Percentiles rank a stretch among this genome's conserved stretches.
phyloP scores from a whole-genome alignment of 2,797 vertebrate species.

The Aeoliscus strigatus region DNA sequence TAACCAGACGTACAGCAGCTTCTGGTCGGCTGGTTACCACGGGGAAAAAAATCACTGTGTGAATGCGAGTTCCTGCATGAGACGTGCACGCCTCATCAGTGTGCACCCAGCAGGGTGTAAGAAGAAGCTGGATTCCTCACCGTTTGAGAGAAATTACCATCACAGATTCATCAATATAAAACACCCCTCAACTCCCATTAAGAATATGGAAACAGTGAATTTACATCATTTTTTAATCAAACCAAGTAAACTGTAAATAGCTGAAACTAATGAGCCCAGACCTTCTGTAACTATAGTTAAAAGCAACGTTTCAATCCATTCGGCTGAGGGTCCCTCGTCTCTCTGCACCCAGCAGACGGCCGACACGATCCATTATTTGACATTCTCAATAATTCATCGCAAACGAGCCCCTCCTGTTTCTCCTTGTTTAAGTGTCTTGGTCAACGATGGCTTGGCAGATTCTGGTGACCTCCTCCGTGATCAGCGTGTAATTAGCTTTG shows the following conservation, averaged over 20 bases:
- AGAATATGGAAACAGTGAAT: constrained; percentile 4
- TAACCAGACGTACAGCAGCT: too few species aligned
- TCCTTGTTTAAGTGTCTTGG: constrained; percentile 40
- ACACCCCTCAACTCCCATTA: too few species aligned
- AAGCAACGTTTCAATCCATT: constrained; percentile 62
- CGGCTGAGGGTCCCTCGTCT: constrained; percentile 63
- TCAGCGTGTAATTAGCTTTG: constrained; percentile 42
- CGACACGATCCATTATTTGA: constrained; percentile 69
- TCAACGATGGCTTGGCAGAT: constrained; percentile 24
- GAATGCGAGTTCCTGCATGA: background rate
- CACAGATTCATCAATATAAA: background rate
- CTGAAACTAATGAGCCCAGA: constrained; percentile 55
- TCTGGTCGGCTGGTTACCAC: too few species aligned
- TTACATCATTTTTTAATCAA: constrained; percentile 20
- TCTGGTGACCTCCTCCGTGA: constrained; percentile 33
- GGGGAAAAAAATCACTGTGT: too few species aligned
- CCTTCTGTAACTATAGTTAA: constrained; percentile 59
- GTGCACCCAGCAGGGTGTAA: too few species aligned
- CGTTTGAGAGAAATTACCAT: constrained; percentile 1
- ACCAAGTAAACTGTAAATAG: constrained; percentile 39
- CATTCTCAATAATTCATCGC: constrained; percentile 71
- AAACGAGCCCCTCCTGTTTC: constrained; percentile 50
- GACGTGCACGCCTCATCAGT: constrained; percentile 6
- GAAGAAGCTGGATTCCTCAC: too few species aligned
- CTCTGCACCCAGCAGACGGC: constrained; percentile 51